Evolutionary conservation across 2,113 vertebrate species (phyloP).

Genomic region (Turnix velox): DNA sequence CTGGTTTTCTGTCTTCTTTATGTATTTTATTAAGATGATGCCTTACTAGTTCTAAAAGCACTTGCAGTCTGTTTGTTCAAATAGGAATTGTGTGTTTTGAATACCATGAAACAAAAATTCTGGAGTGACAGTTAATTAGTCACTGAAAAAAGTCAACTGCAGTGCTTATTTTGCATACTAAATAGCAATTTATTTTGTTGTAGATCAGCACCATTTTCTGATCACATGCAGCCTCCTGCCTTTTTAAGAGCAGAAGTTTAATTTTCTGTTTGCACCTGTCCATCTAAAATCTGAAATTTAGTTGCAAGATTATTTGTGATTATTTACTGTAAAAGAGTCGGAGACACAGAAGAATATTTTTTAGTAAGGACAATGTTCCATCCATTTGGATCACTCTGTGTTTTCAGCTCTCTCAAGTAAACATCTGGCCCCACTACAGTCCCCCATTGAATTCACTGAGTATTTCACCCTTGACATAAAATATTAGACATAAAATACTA

Average conservation of each 20-base stretch:
- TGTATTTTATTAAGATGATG: not conserved
- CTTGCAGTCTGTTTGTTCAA: not conserved
- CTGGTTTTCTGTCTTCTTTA: not conserved
- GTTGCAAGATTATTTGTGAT: not conserved
- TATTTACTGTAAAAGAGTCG: not conserved
- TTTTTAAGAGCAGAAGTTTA: not conserved
- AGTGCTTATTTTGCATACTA: constrained; percentile 2
- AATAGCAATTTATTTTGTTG: not conserved
- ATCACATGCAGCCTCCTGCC: not conserved
- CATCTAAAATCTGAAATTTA: not conserved
- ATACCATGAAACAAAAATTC: not conserved
- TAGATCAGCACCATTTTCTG: not conserved
- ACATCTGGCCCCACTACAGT: not conserved
- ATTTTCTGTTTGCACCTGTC: constrained; percentile 12
- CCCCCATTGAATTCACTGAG: not conserved
- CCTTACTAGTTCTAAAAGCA: not conserved
- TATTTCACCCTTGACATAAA: not conserved
- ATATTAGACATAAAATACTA: too few species aligned
- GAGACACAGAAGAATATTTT: not conserved
- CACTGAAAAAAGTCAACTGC: constrained; percentile 3
- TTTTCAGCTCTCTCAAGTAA: not conserved
- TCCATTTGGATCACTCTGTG: not conserved
- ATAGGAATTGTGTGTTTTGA: not conserved
- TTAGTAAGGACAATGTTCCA: not conserved
- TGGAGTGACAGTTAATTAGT: constrained; percentile 27